Conservation (phyloP, 2,888 invertebrate species). For the Sycophila texana region DNA sequence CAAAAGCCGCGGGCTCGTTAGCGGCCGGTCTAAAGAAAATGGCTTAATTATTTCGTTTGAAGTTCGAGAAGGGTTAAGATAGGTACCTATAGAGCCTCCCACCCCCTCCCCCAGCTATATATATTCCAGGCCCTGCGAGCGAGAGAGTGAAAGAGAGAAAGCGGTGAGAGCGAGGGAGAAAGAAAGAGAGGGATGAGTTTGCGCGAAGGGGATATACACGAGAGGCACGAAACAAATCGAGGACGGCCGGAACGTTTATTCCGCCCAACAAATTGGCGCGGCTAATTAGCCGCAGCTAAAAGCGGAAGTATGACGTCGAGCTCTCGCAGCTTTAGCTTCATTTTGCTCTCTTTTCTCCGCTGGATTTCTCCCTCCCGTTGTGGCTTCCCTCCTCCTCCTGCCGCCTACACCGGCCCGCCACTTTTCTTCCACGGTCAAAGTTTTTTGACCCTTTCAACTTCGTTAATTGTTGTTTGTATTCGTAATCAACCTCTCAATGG, state of each 20-base stretch:
- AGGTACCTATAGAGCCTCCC: constrained; percentile 49
- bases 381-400: too few relatives aligned
- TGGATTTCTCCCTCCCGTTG: neutral
- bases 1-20: constrained; percentile 68
- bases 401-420: too few relatives aligned
- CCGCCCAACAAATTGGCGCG: constrained; percentile 72
- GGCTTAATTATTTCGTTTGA: constrained; percentile 75
- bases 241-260: constrained; percentile 69
- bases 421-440: too few relatives aligned
- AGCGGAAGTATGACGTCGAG: constrained; percentile 61
- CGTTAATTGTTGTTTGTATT: too few relatives aligned
- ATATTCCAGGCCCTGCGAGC: neutral
- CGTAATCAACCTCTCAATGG: too few relatives aligned
- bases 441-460: neutral
- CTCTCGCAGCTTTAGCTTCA: too few relatives aligned
- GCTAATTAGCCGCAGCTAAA: constrained; percentile 72
- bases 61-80: constrained; percentile 68
- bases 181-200: neutral
- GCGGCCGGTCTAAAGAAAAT: constrained; percentile 67
- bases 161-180: neutral
- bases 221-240: constrained; percentile 62
- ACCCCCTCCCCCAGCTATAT: neutral
- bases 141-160: constrained; percentile 12
- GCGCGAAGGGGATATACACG: neutral
- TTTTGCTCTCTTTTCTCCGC: neutral